phyloP scores from a whole-genome alignment of 2,797 vertebrate genomes.

The Chloroceryle amazona region DNA sequence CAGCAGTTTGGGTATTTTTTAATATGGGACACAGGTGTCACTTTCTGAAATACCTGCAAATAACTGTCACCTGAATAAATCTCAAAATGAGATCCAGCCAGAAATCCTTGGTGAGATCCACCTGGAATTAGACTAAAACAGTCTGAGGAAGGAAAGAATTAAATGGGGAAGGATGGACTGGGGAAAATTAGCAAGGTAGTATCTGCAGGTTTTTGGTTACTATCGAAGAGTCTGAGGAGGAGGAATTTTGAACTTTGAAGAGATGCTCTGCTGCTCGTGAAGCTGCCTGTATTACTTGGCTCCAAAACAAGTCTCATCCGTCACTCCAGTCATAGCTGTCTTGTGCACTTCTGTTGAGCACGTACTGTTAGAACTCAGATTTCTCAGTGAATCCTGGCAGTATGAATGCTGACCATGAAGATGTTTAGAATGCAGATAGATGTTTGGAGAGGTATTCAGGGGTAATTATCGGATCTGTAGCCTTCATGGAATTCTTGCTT shows the following conservation, averaged over 20 bases:
- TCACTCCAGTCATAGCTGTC: background rate
- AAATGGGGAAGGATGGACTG: background rate
- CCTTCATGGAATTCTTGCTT: background rate
- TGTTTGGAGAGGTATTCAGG: background rate
- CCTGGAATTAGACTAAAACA: background rate
- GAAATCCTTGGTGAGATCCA: background rate
- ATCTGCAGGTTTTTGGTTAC: background rate
- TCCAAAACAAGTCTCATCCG: background rate
- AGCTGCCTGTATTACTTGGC: background rate
- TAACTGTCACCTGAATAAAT: background rate
- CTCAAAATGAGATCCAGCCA: background rate
- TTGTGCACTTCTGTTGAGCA: background rate
- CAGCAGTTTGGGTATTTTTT: background rate
- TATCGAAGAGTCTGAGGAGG: background rate
- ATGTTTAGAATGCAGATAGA: background rate
- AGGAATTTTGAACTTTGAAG: background rate
- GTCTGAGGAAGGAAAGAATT: background rate
- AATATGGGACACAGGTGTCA: background rate
- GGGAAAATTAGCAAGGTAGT: background rate
- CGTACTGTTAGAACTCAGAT: background rate
- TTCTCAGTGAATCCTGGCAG: background rate
- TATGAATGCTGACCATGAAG: background rate
- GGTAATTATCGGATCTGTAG: background rate
- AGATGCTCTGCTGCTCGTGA: background rate
- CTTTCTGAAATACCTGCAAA: background rate